Base-by-base conservation (phyloP, 2,113 vertebrate genomes). In the Mormyrus lacerda region DNA sequence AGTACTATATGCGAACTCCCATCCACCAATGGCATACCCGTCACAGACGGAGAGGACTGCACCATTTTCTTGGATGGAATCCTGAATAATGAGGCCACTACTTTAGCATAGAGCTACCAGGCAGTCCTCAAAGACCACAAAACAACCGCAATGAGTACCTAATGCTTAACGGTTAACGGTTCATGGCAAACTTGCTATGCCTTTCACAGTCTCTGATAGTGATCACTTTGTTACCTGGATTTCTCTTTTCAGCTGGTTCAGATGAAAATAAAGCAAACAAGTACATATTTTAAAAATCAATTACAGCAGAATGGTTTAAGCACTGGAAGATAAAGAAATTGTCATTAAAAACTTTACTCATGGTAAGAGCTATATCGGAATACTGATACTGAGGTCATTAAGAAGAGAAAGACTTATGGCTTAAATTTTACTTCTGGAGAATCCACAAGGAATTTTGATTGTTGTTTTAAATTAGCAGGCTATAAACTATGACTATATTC, bases 1-100 rank as follows among this genome's bases (percentile, higher is more conserved):
- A 97, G 95, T 92, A 96, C 93, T 0, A 89, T 96, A 15, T 95
- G 91, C 0, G 95, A 88, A 31, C 9, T 73, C 45, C 87, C 58
- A 17, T 69, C 87, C 42, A 15, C 24, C 39, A 88, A 47, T 47
- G 35, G 87, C 4, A 4, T 21, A 15, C 53, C 58, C 5, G 11
- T 69, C 24, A n/a, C 45, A 45, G 87, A 76, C 4, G 87, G 65
- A 31, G 58, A 88, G 21, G 87, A 48, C n/a, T 44, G 19, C 58
- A 45, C 69, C 87, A 21, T 88, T 15, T 88, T 45, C n/a, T 24
- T n/a, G 13, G 87, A 88, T 17, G 50, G 7, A 19, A 53, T 47
- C 55, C 87, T 65, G 8, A 58, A 69, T 35, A 55, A 88, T 3
- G 87, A 88, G 42, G 53, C 51, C 86, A 27, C 39, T 58, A 24